These are phyloP conservation scores for Eurois occulta DNA, from an alignment of 2,888 invertebrate genomes.

Conservation along the genomic window DNA sequence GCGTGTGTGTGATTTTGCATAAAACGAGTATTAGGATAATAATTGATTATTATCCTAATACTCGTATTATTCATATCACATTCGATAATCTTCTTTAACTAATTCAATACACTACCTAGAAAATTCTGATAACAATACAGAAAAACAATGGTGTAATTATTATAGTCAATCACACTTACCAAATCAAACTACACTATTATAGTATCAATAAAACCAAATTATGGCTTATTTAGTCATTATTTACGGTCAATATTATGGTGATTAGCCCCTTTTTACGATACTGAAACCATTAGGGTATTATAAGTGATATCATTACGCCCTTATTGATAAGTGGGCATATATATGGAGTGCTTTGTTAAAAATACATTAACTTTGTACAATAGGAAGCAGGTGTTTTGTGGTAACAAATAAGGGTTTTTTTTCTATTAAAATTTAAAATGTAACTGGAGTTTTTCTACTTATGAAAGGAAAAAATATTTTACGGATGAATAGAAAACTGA, in stretches of 20 bases:
- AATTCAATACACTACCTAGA: neutral
- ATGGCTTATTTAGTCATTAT: conserved; percentile 42
- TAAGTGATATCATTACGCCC: conserved; percentile 33
- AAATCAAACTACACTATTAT: conserved; percentile 31
- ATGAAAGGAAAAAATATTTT: neutral
- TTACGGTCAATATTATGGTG: conserved; percentile 34
- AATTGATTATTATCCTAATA: too few relatives aligned
- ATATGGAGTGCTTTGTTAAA: conserved; percentile 23
- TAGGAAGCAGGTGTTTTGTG: neutral
- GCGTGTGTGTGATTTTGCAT: too few relatives aligned
- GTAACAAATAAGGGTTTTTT: neutral
- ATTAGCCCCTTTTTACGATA: conserved; percentile 46
- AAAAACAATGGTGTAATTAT: neutral
- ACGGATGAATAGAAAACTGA: conserved; percentile 7
- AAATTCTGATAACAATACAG: neutral
- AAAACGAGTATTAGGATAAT: neutral
- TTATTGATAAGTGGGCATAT: conserved; percentile 24
- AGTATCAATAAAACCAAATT: conserved; percentile 48
- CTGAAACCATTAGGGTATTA: conserved; percentile 44
- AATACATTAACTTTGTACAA: conserved; percentile 28
- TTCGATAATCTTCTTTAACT: neutral
- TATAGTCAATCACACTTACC: conserved; percentile 25
- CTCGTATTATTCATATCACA: neutral
- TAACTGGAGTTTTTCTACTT: neutral
- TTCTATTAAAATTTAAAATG: neutral